A percentile compares a stretch with the other conserved stretches of the same genome.
These are phyloP conservation scores for Eurypyga helias DNA, from an alignment of 2,113 vertebrate genomes.

Conservation along the genomic window DNA sequence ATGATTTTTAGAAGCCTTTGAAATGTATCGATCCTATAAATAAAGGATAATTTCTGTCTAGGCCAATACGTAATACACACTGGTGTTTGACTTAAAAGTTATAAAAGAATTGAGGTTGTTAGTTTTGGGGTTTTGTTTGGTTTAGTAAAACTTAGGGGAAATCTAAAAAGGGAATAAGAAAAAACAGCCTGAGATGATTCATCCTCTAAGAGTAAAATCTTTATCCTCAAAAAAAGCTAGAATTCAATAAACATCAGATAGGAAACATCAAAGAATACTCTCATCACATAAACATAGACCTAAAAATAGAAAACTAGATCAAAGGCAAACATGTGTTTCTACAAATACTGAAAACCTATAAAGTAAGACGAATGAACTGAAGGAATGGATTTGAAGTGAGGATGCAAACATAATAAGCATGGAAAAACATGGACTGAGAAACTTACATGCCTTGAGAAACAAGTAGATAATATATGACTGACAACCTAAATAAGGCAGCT, in stretches of 20 bases:
- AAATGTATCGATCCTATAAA: not conserved
- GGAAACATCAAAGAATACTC: constrained; percentile 20
- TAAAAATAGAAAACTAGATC: not conserved
- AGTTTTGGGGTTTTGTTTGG: not conserved
- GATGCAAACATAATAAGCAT: not conserved
- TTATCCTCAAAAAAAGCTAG: not conserved
- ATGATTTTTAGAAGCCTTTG: not conserved
- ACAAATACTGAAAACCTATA: not conserved
- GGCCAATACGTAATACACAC: rapidly evolving
- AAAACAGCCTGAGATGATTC: not conserved
- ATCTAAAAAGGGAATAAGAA: not conserved
- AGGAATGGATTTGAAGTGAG: not conserved
- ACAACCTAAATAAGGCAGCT: not conserved
- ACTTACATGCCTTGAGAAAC: not conserved
- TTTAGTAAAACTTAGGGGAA: not conserved
- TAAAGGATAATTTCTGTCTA: not conserved
- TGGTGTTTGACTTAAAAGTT: not conserved
- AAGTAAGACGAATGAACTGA: not conserved
- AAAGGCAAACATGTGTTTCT: not conserved
- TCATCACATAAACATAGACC: not conserved
- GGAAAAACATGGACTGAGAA: not conserved
- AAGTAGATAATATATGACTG: not conserved
- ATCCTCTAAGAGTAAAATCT: not conserved
- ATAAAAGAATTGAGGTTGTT: not conserved
- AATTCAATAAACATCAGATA: not conserved